These are phyloP conservation scores for Aphelocoma californica DNA, from an alignment of 2,797 vertebrate genomes.

Conservation along the genomic window DNA sequence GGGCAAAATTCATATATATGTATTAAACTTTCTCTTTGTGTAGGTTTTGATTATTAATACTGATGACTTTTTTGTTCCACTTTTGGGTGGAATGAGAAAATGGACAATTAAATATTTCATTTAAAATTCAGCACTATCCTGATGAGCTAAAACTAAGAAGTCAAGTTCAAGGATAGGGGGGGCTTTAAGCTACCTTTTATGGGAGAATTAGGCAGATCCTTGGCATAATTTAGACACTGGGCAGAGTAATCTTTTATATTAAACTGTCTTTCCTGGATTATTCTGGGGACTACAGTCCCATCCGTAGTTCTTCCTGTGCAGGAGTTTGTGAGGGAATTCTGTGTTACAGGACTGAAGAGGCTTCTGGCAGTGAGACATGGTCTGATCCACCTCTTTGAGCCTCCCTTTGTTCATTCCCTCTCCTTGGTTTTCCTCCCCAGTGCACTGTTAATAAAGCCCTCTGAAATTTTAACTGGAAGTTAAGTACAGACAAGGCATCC, in stretches of 20 bases:
- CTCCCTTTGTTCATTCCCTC: neutral
- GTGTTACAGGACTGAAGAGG: neutral
- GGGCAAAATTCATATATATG: constrained; percentile 40
- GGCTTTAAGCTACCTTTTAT: neutral
- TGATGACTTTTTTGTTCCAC: neutral
- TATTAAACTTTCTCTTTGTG: constrained; percentile 41
- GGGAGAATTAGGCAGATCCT: neutral
- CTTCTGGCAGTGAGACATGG: neutral
- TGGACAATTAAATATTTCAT: constrained; percentile 29
- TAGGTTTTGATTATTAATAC: constrained; percentile 47
- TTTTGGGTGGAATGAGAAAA: constrained; percentile 52
- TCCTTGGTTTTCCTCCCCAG: neutral
- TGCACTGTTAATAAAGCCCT: neutral
- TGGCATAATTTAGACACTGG: neutral
- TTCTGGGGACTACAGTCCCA: neutral
- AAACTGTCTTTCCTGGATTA: neutral
- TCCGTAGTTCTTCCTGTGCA: fast-evolving
- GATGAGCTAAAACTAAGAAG: neutral
- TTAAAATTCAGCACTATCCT: neutral
- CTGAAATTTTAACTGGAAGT: neutral
- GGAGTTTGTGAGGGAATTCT: neutral
- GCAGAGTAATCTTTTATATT: neutral
- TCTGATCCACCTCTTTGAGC: neutral
- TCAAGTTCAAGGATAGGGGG: neutral
- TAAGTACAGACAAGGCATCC: neutral